These are phyloP conservation scores for Probosciger aterrimus DNA, from an alignment of 2,113 vertebrate species.

Conservation along the genomic window DNA sequence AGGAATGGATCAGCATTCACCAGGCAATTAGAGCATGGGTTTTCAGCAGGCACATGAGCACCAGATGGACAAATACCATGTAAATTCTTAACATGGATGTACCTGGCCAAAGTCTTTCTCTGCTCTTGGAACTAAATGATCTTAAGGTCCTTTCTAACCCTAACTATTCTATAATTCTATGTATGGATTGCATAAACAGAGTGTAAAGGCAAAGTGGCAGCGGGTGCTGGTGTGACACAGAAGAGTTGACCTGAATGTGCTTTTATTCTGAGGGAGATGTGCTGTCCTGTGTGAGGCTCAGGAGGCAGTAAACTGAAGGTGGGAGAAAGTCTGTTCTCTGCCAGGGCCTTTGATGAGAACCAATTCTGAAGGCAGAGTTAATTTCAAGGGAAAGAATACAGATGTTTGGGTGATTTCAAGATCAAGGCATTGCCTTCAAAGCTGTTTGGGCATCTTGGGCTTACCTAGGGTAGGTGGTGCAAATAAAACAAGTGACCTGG, in stretches of 20 bases:
- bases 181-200: not conserved
- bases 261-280: not conserved
- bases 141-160: no score
- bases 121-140: no score
- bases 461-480: not conserved
- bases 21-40: not conserved
- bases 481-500: conserved; percentile 23
- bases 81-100: not conserved
- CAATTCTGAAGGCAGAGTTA: not conserved
- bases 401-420: not conserved
- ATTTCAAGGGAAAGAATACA: not conserved
- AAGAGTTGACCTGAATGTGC: not conserved
- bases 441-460: not conserved
- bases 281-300: not conserved
- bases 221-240: not conserved
- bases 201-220: not conserved
- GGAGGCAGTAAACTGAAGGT: not conserved
- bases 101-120: no score
- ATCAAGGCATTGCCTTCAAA: conserved; percentile 41
- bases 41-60: not conserved
- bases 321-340: not conserved
- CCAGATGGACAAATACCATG: not conserved
- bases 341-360: not conserved
- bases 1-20: not conserved
- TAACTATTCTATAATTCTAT: no score